Evolutionary conservation across 2,797 vertebrate genomes (phyloP).

Genomic region (Octomys mimax): DNA sequence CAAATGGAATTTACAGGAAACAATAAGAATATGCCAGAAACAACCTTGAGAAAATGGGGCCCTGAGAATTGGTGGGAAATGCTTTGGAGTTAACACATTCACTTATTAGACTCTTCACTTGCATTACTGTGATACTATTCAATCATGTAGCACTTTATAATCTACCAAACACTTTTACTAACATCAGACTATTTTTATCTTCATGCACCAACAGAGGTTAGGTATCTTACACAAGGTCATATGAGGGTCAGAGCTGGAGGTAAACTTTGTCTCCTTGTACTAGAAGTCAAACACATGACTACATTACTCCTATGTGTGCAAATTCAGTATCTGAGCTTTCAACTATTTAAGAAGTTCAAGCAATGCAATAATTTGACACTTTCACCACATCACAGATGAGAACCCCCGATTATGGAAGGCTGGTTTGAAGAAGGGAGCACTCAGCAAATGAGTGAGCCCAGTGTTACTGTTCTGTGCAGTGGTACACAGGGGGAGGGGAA

Average conservation of each 20-base stretch:
- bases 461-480: background rate
- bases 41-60: background rate
- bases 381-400: background rate
- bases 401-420: background rate
- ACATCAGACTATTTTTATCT: background rate
- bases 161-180: background rate
- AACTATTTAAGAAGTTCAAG: background rate
- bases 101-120: background rate
- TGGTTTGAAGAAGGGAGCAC: background rate
- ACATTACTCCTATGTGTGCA: background rate
- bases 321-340: constrained; percentile 33
- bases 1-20: background rate
- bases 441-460: background rate
- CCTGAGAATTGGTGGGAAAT: background rate
- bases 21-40: background rate
- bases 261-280: background rate
- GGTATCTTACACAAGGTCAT: background rate
- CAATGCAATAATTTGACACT: background rate
- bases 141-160: background rate
- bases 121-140: background rate
- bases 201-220: background rate
- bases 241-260: background rate
- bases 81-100: background rate
- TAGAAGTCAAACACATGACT: background rate
- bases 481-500: background rate